Evolutionary conservation across 2,888 invertebrate species (phyloP), one percentile per base, ranked within the genome.

Genomic region (Ochlodes sylvanus): DNA sequence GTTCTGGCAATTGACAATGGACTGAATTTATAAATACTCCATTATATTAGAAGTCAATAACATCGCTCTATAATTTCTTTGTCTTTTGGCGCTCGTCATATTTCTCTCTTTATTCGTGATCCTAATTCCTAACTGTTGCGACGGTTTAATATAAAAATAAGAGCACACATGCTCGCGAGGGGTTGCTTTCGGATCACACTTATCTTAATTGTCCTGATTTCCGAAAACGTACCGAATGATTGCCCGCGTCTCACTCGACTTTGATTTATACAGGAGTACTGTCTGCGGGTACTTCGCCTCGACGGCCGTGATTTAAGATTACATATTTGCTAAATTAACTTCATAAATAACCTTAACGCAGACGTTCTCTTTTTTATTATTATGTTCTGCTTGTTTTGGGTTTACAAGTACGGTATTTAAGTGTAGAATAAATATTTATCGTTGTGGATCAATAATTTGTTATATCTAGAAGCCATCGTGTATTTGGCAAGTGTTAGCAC

Each of bases 151-250:
- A 27, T 47, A 19, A 27, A 58, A 60, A 60, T 47, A 44, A 9
- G 15, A 27, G 9, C 44, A 15, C 32, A 14, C 17, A 9, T 9
- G 19, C 7, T 15, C 27, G 54, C 0, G 38, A 47, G 17, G 50
- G 52, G 41, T 52, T 61, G 47, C 14, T 54, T 52, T 52, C 6
- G 56, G 60, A 60, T 41, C 61, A 34, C 60, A 60, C 44, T 17
- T 32, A 58, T 65, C 61, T 52, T 61, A 60, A 68, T 86, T 54
- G 60, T 42, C 66, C 66, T 44, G 42, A 32, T 58, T 66, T 65
- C 42, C 42, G 7, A 60, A 55, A 42, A 32, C 41, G 42, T 34
- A 21, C 44, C n/a, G 34, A 55, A 54, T 42, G 54, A 61, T 67
- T 67, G 55, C 54, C n/a, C 54, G 17, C 32, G 54, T 66, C 66